Evolutionary conservation across 2,113 vertebrate species (phyloP), one percentile per base, ranked within the genome.

Genomic region (Glareola pratincola): DNA sequence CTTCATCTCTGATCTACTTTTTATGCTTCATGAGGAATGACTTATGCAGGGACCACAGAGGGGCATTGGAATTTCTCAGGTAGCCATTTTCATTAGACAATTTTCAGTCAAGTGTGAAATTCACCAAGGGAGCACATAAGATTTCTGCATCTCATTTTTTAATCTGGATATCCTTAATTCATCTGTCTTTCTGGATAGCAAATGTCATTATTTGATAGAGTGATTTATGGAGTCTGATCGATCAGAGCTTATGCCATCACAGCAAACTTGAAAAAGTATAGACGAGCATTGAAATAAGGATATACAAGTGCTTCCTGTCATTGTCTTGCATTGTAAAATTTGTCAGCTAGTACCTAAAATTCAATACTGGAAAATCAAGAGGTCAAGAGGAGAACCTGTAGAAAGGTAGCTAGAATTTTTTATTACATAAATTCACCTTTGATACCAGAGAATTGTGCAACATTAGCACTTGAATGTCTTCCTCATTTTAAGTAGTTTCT

Each of bases 361-460:
- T 85, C 82, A 82, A 64, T 56, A 47, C 10, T 21, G 14, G 8
- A 34, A 66, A 93, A 80, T 45, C 41, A 90, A 71, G 26, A 89
- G 50, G 27, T 67, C 64, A 86, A 41, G 59, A 94, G 75, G 50
- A 93, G 21, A 77, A 54, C 34, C 60, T 91, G 12, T 34, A 91
- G 62, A 90, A 82, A 88, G 11, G 16, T 50, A 77, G 36, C 34
- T 60, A 54, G 36, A 63, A 26, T 71, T 54, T 92, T 80, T 95
- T 93, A 69, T 69, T 43, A 79, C 39, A 77, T 80, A 97, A 86
- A 86, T 77, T 91, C 75, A 88, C 47, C 60, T 95, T 92, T 80
- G 36, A 74, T 94, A 84, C 27, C 71, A 72, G 56, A 82, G 74
- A 93, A 76, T 27, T 75, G 34, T 53, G 24, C 47, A 79, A 74